Conservation (phyloP, 2,797 vertebrate species). For the Sphenodon punctatus region DNA sequence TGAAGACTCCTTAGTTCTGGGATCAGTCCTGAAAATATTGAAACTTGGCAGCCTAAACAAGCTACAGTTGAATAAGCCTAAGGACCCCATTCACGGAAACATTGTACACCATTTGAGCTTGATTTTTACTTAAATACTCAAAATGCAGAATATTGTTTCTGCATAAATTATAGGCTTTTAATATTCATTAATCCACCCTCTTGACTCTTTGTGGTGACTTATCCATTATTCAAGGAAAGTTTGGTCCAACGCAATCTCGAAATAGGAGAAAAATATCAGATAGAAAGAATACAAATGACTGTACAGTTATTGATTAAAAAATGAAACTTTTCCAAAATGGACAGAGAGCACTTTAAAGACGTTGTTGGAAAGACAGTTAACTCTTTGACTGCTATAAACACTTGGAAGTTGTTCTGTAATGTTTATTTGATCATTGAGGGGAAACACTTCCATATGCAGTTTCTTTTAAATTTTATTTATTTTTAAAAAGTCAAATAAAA, state of each 20-base stretch:
- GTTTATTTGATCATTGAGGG: not conserved
- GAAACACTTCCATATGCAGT: slow-evolving; percentile 5
- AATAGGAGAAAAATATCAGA: not conserved
- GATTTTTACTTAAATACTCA: slow-evolving; percentile 51
- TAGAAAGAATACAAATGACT: not conserved
- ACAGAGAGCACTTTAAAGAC: not conserved
- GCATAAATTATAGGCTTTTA: slow-evolving; percentile 65
- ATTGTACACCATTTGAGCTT: slow-evolving; percentile 66
- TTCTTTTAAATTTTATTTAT: not conserved
- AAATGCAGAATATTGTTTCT: slow-evolving; percentile 67
- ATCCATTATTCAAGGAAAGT: slow-evolving; percentile 49
- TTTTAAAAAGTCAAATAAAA: not conserved
- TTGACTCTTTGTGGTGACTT: slow-evolving; percentile 44
- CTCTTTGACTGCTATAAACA: not conserved
- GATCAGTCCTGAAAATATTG: slow-evolving; percentile 78
- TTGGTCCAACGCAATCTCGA: slow-evolving; percentile 25
- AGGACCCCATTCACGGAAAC: slow-evolving; percentile 68
- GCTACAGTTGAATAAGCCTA: slow-evolving; percentile 68
- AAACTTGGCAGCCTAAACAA: slow-evolving; percentile 78
- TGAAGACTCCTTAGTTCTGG: slow-evolving; percentile 74
- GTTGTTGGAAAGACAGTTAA: not conserved
- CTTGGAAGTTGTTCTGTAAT: not conserved
- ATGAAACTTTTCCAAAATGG: not conserved
- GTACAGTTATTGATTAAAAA: not conserved
- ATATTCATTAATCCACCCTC: slow-evolving; percentile 62